Evolutionary conservation across 1,140 invertebrate species (phyloP).

Genomic region (Drosophila sp.): DNA sequence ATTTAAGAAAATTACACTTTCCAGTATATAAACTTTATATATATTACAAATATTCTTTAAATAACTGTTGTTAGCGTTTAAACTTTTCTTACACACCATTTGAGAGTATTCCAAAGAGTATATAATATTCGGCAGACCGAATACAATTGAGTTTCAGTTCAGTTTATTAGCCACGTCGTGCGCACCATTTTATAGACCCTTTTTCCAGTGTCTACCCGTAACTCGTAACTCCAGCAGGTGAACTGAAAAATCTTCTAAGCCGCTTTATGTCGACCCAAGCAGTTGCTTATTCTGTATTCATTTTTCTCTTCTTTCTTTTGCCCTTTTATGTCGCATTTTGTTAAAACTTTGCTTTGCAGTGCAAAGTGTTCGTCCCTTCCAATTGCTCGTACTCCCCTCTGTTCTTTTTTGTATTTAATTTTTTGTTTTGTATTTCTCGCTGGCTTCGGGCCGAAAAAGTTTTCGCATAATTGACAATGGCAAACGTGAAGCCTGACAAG

Average conservation of each 20-base stretch:
- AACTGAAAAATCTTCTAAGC: conserved; percentile 52
- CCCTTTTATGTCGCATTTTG: conserved; percentile 52
- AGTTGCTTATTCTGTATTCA: conserved; percentile 28
- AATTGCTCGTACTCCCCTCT: background rate
- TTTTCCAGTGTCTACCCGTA: conserved; percentile 49
- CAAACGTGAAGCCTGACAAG: conserved; percentile 43
- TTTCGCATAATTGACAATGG: conserved; percentile 52
- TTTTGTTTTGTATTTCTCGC: conserved; percentile 27
- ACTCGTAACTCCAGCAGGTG: conserved; percentile 33
- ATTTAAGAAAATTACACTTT: too few relatives aligned
- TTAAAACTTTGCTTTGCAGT: conserved; percentile 50
- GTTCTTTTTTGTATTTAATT: background rate
- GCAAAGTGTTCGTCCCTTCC: conserved; percentile 43
- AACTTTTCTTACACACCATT: too few relatives aligned
- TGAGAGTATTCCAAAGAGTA: background rate
- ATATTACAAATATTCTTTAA: too few relatives aligned
- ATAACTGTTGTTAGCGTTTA: too few relatives aligned
- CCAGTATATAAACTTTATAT: too few relatives aligned
- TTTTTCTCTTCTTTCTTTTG: background rate
- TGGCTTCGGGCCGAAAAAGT: conserved; percentile 28
- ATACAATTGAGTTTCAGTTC: background rate
- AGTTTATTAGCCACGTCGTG: conserved; percentile 75
- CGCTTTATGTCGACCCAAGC: conserved; percentile 49
- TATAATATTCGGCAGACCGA: background rate
- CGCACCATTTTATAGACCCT: conserved; percentile 65